Evolutionary conservation across 2,888 invertebrate species (phyloP).

Genomic region (Smittia aterrima): DNA sequence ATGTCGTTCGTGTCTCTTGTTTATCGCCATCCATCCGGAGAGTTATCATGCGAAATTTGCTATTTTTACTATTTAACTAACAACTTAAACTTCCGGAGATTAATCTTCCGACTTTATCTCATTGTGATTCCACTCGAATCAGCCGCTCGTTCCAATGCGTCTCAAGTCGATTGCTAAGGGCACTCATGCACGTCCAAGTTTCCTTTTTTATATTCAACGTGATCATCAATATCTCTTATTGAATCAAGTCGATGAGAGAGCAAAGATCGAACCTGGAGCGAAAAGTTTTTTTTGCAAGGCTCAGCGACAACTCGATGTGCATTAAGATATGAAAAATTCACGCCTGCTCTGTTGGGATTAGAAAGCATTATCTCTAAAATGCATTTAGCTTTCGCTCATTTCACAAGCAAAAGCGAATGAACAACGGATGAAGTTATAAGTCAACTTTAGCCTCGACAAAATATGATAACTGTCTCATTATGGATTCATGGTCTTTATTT

Average conservation of each 20-base stretch:
- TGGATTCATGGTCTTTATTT: conserved; percentile 32
- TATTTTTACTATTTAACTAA: conserved; percentile 20
- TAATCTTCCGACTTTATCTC: conserved; percentile 7
- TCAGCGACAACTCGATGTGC: background rate
- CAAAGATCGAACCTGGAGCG: background rate
- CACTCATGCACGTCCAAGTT: conserved; percentile 15
- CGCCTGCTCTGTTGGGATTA: conserved; percentile 11
- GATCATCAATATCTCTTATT: conserved; percentile 11
- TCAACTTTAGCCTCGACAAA: background rate
- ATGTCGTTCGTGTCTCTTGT: background rate
- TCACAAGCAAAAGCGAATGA: background rate
- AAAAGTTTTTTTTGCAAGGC: too few relatives aligned
- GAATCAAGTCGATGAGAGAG: background rate
- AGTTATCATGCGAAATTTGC: background rate
- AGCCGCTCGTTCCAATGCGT: background rate
- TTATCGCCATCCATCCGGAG: background rate
- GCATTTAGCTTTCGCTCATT: conserved; percentile 13
- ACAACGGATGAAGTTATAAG: too few relatives aligned
- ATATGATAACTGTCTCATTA: conserved; percentile 41
- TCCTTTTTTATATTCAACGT: background rate
- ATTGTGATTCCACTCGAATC: conserved; percentile 13
- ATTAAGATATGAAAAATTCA: conserved; percentile 40
- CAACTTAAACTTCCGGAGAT: conserved; percentile 32
- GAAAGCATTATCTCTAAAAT: conserved; percentile 33
- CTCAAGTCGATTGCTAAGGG: background rate